Conservation (phyloP, 2,888 invertebrate species). For the Aporophyla lueneburgensis region DNA sequence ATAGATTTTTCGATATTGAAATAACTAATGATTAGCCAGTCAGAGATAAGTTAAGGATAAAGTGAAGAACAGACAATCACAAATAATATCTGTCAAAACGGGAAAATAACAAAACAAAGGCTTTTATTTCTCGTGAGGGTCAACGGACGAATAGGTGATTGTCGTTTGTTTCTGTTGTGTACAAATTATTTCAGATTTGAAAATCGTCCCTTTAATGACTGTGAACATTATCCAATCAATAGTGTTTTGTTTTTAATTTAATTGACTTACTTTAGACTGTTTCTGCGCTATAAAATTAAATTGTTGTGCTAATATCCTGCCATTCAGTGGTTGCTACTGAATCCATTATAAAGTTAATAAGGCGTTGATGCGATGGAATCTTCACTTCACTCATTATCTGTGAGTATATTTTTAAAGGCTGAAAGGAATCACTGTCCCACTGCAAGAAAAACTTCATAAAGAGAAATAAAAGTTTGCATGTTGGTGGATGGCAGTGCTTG, state of each 20-base stretch:
- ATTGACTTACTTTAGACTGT: not conserved
- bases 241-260: constrained; percentile 41
- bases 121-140: constrained; percentile 41
- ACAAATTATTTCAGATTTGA: constrained; percentile 43
- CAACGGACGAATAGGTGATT: constrained; percentile 57
- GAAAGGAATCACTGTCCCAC: not conserved
- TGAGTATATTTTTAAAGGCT: not conserved
- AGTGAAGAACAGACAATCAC: not conserved
- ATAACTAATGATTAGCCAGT: not conserved
- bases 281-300: constrained; percentile 5
- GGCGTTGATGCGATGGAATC: not conserved
- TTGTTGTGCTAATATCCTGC: constrained; percentile 42
- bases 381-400: not conserved
- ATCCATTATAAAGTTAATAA: not conserved
- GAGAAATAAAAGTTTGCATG: not conserved
- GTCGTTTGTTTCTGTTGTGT: constrained; percentile 59
- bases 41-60: not conserved
- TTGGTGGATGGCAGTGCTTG: not conserved
- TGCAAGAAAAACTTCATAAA: too few species aligned
- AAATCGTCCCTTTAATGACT: constrained; percentile 24
- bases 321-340: not conserved
- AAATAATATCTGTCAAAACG: constrained; percentile 52
- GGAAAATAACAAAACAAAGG: constrained; percentile 50
- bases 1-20: not conserved
- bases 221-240: not conserved